Evolutionary conservation across 2,888 invertebrate genomes (phyloP).

Genomic region (Drosophila recens): DNA sequence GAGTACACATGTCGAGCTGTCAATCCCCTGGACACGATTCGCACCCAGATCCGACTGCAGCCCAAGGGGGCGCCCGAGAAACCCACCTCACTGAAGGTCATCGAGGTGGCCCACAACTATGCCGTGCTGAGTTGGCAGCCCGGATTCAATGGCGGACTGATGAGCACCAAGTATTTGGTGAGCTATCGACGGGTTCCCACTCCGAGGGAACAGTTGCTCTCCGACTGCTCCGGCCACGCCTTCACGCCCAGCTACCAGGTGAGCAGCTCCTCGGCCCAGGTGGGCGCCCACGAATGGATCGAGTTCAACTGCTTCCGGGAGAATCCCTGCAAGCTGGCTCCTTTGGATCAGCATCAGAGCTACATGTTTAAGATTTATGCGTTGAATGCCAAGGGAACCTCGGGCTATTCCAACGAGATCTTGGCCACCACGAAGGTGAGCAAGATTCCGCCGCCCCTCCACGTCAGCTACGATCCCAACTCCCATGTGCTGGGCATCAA

Average conservation of each 20-base stretch:
- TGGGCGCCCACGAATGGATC: conserved; percentile 88
- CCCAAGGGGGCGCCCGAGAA: conserved; percentile 94
- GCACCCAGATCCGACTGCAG: conserved; percentile 92
- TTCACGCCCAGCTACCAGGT: conserved; percentile 53
- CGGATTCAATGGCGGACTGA: conserved; percentile 95
- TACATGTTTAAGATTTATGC: conserved; percentile 96
- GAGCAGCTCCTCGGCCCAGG: conserved; percentile 37
- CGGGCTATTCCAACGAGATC: conserved; percentile 94
- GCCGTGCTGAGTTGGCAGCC: conserved; percentile 94
- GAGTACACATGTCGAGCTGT: conserved; percentile 95
- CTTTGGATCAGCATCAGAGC: conserved; percentile 93
- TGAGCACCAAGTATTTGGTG: conserved; percentile 94
- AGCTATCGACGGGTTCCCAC: conserved; percentile 90
- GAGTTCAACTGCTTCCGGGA: conserved; percentile 94
- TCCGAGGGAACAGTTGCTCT: conserved; percentile 87
- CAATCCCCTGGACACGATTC: conserved; percentile 92
- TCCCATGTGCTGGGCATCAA: conserved; percentile 91
- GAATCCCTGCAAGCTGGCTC: conserved; percentile 95
- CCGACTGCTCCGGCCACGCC: conserved; percentile 86
- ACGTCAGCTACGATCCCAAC: conserved; percentile 93
- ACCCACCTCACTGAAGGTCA: conserved; percentile 90
- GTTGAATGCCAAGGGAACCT: conserved; percentile 94
- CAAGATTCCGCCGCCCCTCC: conserved; percentile 91
- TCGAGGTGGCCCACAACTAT: conserved; percentile 91
- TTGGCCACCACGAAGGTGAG: conserved; percentile 93